Base-by-base conservation (phyloP, 2,888 invertebrate species). In the Diarsia mendica region DNA sequence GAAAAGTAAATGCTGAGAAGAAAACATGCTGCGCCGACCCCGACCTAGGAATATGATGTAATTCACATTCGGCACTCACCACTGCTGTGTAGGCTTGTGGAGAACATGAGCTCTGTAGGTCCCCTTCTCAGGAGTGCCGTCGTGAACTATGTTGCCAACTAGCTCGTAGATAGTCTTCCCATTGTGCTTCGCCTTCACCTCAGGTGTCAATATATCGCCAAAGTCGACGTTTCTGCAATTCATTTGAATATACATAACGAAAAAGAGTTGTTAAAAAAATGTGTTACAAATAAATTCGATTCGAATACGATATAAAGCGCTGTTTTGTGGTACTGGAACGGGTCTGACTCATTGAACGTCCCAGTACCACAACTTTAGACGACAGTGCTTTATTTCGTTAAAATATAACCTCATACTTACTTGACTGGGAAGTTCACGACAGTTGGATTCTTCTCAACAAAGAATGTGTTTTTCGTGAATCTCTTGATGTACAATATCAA, bases 341-440 rank as follows among this genome's bases (percentile, higher is more conserved):
- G 8, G 39, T 8, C 39, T 39, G 8, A 8, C 39, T 39, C 8
- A 39, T 39, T 8, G 8, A 39, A 39, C 39, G 39, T 8, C 39
- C 39, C 39, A 8, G 39, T 39, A 39, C 8, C 39, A 39, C 39
- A 39, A 39, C 39, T 8, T 39, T 39, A 39, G 39, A 39, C 39
- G 8, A 39, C 39, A 39, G 39, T 8, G 39, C 39, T 39, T 39
- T 5, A 39, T 39, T 5, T 39, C 39, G 39, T 39, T 39, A 39
- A 39, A 39, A 39, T 39, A 39, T 39, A 39, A 39, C 39, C 39
- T 4, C 4, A 2, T 15, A 20, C 98, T 97, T 97, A 99, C 99
- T 99, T 99, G 79, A 99, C 99, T 6, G 99, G 99, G 93, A 99
- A 99, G 94, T 99, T 99, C 4, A 99, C 99, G 90, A 99, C 99